Conservation (phyloP, 1,140 invertebrate genomes). For the Platyscapa corneri region DNA sequence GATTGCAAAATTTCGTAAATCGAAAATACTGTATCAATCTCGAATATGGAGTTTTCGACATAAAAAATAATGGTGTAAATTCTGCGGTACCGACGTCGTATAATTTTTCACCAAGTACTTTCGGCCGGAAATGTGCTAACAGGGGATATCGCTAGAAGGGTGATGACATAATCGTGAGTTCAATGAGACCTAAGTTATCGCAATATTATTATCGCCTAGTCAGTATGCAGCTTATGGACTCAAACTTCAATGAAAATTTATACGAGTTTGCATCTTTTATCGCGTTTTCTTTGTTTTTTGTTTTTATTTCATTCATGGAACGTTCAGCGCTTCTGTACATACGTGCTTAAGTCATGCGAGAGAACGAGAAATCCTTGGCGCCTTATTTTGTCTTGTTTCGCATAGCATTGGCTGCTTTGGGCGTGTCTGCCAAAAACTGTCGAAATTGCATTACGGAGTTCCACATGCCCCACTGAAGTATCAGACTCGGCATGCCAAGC, state of each 20-base stretch:
- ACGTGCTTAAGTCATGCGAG: slow-evolving; percentile 14
- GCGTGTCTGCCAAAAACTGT: slow-evolving; percentile 35
- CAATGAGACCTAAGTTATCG: background rate
- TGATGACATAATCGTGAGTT: background rate
- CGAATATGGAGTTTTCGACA: too few species aligned
- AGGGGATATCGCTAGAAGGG: background rate
- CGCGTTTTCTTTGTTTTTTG: background rate
- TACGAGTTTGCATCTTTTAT: too few species aligned
- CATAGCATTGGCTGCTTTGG: background rate
- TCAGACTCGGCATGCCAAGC: background rate
- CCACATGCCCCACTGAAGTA: background rate
- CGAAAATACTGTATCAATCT: too few species aligned
- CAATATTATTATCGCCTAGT: too few species aligned
- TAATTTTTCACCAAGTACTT: too few species aligned
- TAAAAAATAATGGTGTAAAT: too few species aligned
- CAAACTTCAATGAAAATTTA: too few species aligned
- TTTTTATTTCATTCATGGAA: background rate
- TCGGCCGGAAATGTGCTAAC: background rate
- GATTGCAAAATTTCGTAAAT: too few species aligned
- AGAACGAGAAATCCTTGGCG: slow-evolving; percentile 9
- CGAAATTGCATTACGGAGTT: slow-evolving; percentile 26
- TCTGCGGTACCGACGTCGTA: too few species aligned
- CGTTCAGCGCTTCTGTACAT: background rate
- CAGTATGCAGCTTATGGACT: too few species aligned
- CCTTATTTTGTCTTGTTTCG: background rate